These are phyloP conservation scores for Dasyornis broadbenti DNA, from an alignment of 2,113 vertebrate genomes.

Conservation along the genomic window DNA sequence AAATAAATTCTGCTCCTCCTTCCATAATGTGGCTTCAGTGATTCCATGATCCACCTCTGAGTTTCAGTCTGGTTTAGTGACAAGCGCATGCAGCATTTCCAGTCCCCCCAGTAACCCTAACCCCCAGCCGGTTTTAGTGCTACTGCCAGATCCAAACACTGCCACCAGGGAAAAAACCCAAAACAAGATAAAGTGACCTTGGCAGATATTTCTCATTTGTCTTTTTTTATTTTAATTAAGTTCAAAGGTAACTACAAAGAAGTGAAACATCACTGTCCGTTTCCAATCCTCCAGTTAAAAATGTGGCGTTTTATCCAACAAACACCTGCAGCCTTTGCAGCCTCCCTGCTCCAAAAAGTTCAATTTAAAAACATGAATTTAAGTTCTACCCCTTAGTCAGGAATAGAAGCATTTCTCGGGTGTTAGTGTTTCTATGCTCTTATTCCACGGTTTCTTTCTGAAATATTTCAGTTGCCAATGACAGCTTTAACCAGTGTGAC, in stretches of 20 bases:
- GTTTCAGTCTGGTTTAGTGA: background rate
- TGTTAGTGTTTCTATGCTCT: background rate
- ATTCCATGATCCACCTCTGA: background rate
- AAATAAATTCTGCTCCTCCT: background rate
- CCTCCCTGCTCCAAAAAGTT: background rate
- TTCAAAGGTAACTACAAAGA: background rate
- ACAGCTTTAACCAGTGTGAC: background rate
- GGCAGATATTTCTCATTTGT: background rate
- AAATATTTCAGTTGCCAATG: background rate
- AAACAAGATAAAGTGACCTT: background rate
- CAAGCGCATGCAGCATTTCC: background rate
- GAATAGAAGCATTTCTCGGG: background rate
- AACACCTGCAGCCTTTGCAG: background rate
- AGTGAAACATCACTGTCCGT: background rate
- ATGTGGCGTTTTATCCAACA: accelerated
- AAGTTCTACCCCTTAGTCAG: background rate
- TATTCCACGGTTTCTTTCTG: background rate
- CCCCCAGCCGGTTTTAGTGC: background rate
- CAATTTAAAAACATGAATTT: background rate
- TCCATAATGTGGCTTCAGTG: background rate
- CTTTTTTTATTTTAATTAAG: background rate
- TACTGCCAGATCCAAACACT: background rate
- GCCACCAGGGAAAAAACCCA: background rate
- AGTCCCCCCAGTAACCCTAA: background rate
- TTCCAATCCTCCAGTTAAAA: background rate